Conservation (phyloP, 2,888 invertebrate genomes). For the Caenorhabditis uteleia region DNA sequence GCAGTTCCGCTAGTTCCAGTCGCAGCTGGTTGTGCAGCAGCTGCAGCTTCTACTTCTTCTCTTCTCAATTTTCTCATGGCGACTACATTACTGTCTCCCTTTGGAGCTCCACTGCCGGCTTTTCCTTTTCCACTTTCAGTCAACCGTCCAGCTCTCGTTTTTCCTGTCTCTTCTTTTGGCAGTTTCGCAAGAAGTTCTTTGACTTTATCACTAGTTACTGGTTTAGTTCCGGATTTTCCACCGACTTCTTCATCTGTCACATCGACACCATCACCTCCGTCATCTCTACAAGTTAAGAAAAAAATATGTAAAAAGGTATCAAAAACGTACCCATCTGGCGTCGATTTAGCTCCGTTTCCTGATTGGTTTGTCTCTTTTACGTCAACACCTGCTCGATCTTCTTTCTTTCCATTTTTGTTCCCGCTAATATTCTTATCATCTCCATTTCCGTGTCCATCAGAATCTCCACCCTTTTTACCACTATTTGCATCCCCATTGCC, state of each 20-base stretch:
- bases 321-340: background rate
- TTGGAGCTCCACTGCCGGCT: background rate
- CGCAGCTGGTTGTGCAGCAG: background rate
- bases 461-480: background rate
- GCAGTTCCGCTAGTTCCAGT: slow-evolving; percentile 1
- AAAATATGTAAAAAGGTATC: background rate
- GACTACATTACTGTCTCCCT: background rate
- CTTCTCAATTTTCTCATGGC: background rate
- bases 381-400: no score
- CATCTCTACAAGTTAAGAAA: background rate
- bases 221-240: slow-evolving; percentile 20
- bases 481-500: background rate
- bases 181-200: slow-evolving; percentile 16
- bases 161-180: background rate
- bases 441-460: background rate
- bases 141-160: background rate
- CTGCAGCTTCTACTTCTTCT: background rate
- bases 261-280: slow-evolving; percentile 16
- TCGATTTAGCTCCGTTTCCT: no score
- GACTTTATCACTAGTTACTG: slow-evolving; percentile 4
- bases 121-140: background rate
- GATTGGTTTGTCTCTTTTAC: background rate
- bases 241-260: slow-evolving; percentile 34
- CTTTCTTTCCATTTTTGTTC: background rate
- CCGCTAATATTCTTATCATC: background rate